Evolutionary conservation across 2,113 vertebrate genomes (phyloP), one percentile per base, ranked within the genome.

Genomic region (Mormoops blainvillei): DNA sequence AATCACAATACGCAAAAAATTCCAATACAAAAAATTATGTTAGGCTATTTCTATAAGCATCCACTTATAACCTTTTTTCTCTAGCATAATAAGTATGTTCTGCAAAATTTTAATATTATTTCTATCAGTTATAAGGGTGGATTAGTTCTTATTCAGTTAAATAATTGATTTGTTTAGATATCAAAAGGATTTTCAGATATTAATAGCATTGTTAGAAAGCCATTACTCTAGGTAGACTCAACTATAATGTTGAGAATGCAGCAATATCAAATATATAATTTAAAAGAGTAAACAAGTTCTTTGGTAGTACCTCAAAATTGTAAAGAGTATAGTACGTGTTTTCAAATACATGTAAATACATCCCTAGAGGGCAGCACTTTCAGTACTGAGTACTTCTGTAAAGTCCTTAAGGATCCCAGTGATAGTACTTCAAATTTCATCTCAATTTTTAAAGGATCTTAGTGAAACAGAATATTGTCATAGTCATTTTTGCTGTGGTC

Each of bases 241-340:
- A 71, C 18, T 45, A 45, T 63, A 76, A 82, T 43, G 36, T 19
- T 85, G 12, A 18, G 12, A 95, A 92, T 33, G 38, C 56, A 94
- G 33, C 1, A 89, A 88, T 70, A 91, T 16, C 82, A 93, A 91
- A 76, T 80, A 50, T 43, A 45, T 89, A 52, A 93, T 84, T 91
- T 86, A 83, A 58, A 97, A 58, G 52, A 80, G 26, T 89, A 94
- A 94, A 78, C 7, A 91, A 76, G 14, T 76, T 91, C 85, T 91
- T 48, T 76, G 50, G 52, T 24, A 76, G 31, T 36, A 68, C 26
- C 85, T 63, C 2, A 67, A 86, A 78, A 61, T 48, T 84, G 67
- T 89, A 45, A 88, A 70, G 61, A 92, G 22, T 93, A 63, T 1
- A 87, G 33, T 16, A 28, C 94, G 18, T 74, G 63, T 70, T 94